Conservation (phyloP, 1,140 invertebrate genomes). For the Neodiprion virginianus region DNA sequence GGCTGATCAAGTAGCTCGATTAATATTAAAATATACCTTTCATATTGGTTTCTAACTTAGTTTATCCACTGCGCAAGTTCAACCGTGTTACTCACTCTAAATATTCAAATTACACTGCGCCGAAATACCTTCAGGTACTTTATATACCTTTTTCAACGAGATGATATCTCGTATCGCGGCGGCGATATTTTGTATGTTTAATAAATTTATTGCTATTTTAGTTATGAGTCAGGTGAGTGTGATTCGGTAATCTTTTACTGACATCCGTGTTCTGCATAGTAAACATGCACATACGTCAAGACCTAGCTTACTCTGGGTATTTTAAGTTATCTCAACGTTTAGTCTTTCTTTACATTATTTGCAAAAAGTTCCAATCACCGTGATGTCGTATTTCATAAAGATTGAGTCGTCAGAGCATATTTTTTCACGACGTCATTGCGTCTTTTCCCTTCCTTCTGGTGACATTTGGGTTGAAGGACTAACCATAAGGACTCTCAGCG, state of each 20-base stretch:
- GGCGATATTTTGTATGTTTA: neutral
- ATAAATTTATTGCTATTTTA: conserved; percentile 2
- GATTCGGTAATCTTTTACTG: neutral
- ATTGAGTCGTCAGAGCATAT: no score
- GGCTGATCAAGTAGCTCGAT: neutral
- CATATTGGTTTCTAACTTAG: neutral
- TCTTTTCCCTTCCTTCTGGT: no score
- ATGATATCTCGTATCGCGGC: neutral
- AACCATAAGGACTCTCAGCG: no score
- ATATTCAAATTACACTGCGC: neutral
- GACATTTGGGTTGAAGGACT: no score
- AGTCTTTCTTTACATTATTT: no score
- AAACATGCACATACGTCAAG: neutral
- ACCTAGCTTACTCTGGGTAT: no score
- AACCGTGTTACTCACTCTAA: neutral
- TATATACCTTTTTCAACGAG: neutral
- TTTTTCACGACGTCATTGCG: no score
- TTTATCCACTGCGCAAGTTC: neutral
- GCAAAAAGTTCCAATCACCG: no score
- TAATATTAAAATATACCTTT: neutral
- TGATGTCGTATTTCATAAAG: no score
- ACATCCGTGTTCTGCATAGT: neutral
- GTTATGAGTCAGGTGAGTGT: conserved; percentile 6
- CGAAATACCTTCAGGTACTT: neutral
- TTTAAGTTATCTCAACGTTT: no score